Evolutionary conservation across 2,888 invertebrate genomes (phyloP).

Genomic region (Ypsolopha scabrella): DNA sequence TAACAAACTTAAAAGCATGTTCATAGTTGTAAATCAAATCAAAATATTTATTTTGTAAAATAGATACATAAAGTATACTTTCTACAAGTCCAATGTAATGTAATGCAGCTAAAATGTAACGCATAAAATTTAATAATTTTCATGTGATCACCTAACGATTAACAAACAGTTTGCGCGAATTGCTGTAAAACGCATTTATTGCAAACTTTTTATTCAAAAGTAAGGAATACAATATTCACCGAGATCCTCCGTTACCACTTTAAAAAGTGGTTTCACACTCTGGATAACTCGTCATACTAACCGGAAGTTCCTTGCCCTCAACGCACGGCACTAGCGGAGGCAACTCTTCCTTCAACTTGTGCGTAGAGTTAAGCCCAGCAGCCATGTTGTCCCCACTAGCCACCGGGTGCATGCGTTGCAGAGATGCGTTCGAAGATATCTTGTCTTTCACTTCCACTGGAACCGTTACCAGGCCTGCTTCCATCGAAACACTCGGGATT

Average conservation of each 20-base stretch:
- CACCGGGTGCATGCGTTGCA: slow-evolving; percentile 52
- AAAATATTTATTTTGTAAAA: too few relatives aligned
- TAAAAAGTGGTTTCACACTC: background rate
- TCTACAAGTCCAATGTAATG: too few relatives aligned
- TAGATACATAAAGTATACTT: too few relatives aligned
- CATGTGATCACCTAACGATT: too few relatives aligned
- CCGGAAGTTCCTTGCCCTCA: slow-evolving; percentile 55
- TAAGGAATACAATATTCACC: too few relatives aligned
- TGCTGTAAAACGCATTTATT: too few relatives aligned
- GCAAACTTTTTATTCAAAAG: too few relatives aligned
- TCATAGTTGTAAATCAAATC: too few relatives aligned
- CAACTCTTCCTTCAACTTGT: slow-evolving; percentile 47
- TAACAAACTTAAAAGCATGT: too few relatives aligned
- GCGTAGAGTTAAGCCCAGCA: slow-evolving; percentile 38
- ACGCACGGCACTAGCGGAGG: slow-evolving; percentile 55
- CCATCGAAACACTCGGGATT: background rate
- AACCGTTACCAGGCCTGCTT: background rate
- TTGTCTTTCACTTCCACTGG: slow-evolving; percentile 34
- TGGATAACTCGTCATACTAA: slow-evolving; percentile 9
- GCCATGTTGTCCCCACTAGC: slow-evolving; percentile 59
- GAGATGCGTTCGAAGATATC: slow-evolving; percentile 39
- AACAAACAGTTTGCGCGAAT: too few relatives aligned
- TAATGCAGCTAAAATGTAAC: too few relatives aligned
- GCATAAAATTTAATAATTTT: too few relatives aligned
- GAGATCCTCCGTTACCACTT: background rate